Conservation (phyloP, 2,888 invertebrate genomes). For the Ormyrus rosae region DNA sequence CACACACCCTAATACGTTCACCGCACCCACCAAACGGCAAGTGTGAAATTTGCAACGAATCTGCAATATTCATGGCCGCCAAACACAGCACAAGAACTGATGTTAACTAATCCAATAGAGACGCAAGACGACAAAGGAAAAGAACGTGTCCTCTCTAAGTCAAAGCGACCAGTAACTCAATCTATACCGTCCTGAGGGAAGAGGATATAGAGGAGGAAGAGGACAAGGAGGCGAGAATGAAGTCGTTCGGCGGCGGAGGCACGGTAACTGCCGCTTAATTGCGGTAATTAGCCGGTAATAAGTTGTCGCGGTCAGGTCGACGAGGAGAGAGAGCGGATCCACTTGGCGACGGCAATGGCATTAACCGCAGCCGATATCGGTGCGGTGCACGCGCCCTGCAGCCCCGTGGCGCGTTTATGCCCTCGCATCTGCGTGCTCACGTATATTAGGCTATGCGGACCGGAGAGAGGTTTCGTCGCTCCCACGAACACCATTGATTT, state of each 20-base stretch:
- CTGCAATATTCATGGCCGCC: too few species aligned
- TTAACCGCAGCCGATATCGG: constrained; percentile 22
- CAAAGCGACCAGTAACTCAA: constrained; percentile 5
- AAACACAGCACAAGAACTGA: too few species aligned
- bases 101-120: too few species aligned
- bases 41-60: too few species aligned
- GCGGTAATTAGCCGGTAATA: constrained; percentile 42
- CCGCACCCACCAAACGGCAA: too few species aligned
- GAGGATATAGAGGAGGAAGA: background rate
- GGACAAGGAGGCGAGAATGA: background rate
- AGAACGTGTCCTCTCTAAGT: background rate
- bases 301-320: constrained; percentile 9
- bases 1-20: too few species aligned
- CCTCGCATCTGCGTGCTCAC: background rate
- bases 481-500: too few species aligned
- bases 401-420: background rate
- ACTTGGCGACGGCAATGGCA: background rate
- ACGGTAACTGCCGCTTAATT: constrained; percentile 21
- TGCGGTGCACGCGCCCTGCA: background rate
- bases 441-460: background rate
- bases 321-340: background rate
- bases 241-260: background rate
- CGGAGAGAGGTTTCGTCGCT: too few species aligned
- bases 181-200: background rate
- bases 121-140: too few species aligned